These are phyloP conservation scores for Cerceris ruficornis DNA, from an alignment of 2,888 invertebrate genomes.

Conservation along the genomic window DNA sequence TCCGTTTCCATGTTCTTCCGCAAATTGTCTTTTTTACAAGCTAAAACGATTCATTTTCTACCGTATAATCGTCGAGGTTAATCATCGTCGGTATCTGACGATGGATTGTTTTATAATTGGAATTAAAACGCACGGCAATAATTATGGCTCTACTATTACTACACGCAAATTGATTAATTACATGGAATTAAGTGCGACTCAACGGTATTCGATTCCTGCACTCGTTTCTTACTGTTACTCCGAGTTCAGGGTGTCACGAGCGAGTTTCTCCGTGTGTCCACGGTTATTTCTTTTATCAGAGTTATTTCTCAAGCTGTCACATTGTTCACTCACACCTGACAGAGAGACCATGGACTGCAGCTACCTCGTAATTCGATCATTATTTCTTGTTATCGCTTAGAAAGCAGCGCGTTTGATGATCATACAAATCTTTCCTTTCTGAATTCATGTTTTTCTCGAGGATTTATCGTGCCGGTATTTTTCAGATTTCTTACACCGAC, in stretches of 20 bases:
- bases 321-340: constrained; percentile 54
- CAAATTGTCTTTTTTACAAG: background rate
- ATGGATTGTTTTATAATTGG: constrained; percentile 59
- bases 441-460: background rate
- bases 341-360: constrained; percentile 41
- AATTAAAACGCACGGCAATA: constrained; percentile 41
- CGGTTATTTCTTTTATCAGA: constrained; percentile 37
- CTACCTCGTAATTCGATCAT: constrained; percentile 26
- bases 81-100: constrained; percentile 39
- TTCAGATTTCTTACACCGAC: too few relatives aligned
- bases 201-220: constrained; percentile 26
- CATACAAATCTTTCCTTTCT: background rate
- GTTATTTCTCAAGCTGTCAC: constrained; percentile 55
- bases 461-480: background rate
- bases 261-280: constrained; percentile 24
- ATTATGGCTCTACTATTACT: constrained; percentile 44
- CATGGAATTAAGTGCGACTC: constrained; percentile 46
- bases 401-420: background rate
- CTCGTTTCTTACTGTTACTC: constrained; percentile 28
- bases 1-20: background rate
- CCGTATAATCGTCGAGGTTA: constrained; percentile 1
- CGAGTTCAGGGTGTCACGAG: constrained; percentile 41
- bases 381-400: constrained; percentile 21
- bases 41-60: constrained; percentile 1
- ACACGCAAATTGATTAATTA: constrained; percentile 58